Evolutionary conservation across 2,888 invertebrate species (phyloP).

Genomic region (Aphidius colemani): DNA sequence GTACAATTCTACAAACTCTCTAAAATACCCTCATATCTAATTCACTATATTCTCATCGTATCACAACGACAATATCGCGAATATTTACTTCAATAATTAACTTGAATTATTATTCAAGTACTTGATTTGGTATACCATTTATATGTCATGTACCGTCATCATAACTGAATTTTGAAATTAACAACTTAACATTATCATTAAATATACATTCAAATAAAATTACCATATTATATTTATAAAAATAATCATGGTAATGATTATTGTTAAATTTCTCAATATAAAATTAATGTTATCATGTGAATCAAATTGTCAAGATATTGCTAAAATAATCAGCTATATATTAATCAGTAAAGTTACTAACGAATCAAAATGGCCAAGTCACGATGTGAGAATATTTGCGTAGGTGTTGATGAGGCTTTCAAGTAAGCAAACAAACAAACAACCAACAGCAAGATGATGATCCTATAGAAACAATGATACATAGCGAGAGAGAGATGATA

Average conservation of each 20-base stretch:
- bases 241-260: no score
- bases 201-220: no score
- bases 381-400: slow-evolving; percentile 3
- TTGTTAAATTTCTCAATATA: slow-evolving; percentile 3
- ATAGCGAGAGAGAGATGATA: slow-evolving; percentile 11
- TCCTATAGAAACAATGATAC: slow-evolving; percentile 28
- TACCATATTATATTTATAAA: no score
- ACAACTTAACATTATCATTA: no score
- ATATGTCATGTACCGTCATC: no score
- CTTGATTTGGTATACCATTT: no score
- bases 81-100: slow-evolving; percentile 33
- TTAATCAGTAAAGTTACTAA: not conserved
- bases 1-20: slow-evolving; percentile 44
- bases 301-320: no score
- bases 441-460: slow-evolving; percentile 13
- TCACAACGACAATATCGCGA: slow-evolving; percentile 37
- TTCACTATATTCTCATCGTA: slow-evolving; percentile 38
- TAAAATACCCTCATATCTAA: slow-evolving; percentile 34
- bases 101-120: slow-evolving; percentile 26
- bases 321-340: no score
- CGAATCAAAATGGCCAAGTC: slow-evolving; percentile 13
- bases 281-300: no score
- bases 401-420: slow-evolving; percentile 14
- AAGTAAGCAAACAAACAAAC: slow-evolving; percentile 15
- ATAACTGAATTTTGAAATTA: no score